phyloP scores from a whole-genome alignment of 53 echinoderm and acorn worm species.

The Crossaster papposus region DNA sequence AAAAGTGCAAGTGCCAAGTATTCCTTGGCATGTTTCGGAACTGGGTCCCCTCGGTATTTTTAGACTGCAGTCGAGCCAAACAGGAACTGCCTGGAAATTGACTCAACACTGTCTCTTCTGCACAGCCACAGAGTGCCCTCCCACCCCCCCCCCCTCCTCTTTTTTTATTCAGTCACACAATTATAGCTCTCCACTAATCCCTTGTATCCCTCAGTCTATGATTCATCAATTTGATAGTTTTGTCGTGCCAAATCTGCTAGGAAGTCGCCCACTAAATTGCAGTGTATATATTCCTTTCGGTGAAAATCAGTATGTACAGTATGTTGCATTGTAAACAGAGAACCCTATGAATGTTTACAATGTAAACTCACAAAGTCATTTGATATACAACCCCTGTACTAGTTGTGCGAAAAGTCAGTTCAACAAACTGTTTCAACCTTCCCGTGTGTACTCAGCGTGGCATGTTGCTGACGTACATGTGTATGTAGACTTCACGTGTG shows the following conservation, averaged over 20 bases:
- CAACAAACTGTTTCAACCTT: background rate
- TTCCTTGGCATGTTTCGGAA: constrained; percentile 9
- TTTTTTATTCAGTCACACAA: constrained; percentile 1
- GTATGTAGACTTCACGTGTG: background rate
- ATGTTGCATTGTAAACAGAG: background rate
- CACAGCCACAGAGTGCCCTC: constrained; percentile 31
- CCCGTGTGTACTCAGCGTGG: background rate
- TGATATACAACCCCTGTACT: background rate
- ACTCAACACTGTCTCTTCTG: constrained; percentile 50
- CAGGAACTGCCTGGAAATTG: constrained; percentile 62
- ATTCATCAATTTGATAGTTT: constrained; percentile 22
- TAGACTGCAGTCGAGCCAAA: constrained; percentile 51
- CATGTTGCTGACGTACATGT: background rate
- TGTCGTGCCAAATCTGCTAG: background rate
- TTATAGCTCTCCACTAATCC: background rate
- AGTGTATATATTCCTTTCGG: background rate
- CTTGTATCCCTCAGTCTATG: constrained; percentile 8
- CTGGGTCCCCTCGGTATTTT: constrained; percentile 8
- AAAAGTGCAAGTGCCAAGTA: constrained; percentile 22
- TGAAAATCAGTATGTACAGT: background rate
- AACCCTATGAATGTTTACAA: background rate
- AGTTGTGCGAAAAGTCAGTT: background rate
- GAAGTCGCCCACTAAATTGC: background rate
- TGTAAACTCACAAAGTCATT: background rate
- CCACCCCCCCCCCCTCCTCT: too few species aligned